A percentile compares a stretch with the other conserved stretches of the same genome.
phyloP scores from a whole-genome alignment of 2,888 invertebrate species.

The Diadromus collaris region DNA sequence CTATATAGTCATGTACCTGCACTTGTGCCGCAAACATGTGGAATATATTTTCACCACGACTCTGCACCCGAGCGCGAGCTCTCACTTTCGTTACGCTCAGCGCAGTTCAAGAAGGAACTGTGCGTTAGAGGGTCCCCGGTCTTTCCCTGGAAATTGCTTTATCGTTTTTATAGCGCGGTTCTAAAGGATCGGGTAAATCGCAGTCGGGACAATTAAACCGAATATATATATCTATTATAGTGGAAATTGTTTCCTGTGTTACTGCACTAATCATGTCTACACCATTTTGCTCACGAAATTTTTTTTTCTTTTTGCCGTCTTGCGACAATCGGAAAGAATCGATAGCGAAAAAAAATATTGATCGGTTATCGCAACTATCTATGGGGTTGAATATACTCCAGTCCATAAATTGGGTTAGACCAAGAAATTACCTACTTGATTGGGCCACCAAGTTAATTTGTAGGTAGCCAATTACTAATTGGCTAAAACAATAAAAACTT shows the following conservation, averaged over 20 bases:
- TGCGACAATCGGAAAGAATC: background rate
- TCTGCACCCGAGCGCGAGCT: constrained; percentile 46
- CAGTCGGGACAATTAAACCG: constrained; percentile 1
- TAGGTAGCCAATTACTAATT: background rate
- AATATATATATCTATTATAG: background rate
- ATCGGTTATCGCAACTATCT: too few species aligned
- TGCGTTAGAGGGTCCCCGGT: background rate
- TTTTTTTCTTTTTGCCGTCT: background rate
- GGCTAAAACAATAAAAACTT: background rate
- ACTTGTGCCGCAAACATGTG: constrained; percentile 3
- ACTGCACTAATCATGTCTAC: background rate
- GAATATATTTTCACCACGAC: constrained; percentile 46
- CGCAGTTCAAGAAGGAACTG: constrained; percentile 32
- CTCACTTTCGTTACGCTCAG: constrained; percentile 64
- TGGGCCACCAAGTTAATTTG: background rate
- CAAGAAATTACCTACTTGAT: too few species aligned
- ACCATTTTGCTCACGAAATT: background rate
- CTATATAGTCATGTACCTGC: background rate
- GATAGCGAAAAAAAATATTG: background rate
- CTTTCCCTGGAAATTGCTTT: background rate
- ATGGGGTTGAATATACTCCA: too few species aligned
- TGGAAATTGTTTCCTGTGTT: background rate
- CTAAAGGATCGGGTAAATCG: background rate
- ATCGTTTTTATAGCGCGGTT: background rate
- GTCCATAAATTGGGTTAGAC: too few species aligned